Base-by-base conservation (phyloP, 2,888 invertebrate genomes). In the Hydrotaea diabolus region DNA sequence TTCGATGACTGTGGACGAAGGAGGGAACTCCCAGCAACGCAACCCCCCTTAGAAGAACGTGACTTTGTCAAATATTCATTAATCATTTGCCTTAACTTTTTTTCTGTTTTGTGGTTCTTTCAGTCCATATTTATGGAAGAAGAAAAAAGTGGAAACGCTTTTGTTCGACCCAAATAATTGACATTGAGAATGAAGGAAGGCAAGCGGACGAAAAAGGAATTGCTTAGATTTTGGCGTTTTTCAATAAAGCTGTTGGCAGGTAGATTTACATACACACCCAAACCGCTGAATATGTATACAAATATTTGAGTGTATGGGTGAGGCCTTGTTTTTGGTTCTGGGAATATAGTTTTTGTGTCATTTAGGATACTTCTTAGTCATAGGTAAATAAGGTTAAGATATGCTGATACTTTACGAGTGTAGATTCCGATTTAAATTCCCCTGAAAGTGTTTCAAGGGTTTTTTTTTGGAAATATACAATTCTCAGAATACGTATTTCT, bases 11-110 rank as follows among this genome's bases (percentile, higher is more conserved):
- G 55, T 17, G 19, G 11, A n/a, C 2, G 53, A 53, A 53, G 55
- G 26, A 26, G 59, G 26, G 26, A 59, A 23, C 23, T n/a, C n/a
- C 1, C 26, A 5, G 15, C 7, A 26, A 26, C 0, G 4, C 23
- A 59, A 55, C 23, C 26, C 59, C 23, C 26, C 59, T 59, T 26
- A 59, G 11, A 21, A 59, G 59, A 59, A 59, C 59, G 59, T 59
- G 59, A 59, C 59, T 59, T 59, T 59, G 59, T 59, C 59, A 59
- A 59, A 59, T 59, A 59, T 59, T 59, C 59, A 59, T 59, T 59
- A 59, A 59, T 59, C 59, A 59, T 59, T 26, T 13, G 15, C 19
- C 3, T 31, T n/a, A n/a, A n/a, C n/a, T n/a, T 4, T 31, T 31
- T 31, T 31, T 31, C 7, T 4, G 31, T 7, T 31, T 39, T 8